phyloP scores from a whole-genome alignment of 2,888 invertebrate genomes.

The Chymomyza fuscimana region DNA sequence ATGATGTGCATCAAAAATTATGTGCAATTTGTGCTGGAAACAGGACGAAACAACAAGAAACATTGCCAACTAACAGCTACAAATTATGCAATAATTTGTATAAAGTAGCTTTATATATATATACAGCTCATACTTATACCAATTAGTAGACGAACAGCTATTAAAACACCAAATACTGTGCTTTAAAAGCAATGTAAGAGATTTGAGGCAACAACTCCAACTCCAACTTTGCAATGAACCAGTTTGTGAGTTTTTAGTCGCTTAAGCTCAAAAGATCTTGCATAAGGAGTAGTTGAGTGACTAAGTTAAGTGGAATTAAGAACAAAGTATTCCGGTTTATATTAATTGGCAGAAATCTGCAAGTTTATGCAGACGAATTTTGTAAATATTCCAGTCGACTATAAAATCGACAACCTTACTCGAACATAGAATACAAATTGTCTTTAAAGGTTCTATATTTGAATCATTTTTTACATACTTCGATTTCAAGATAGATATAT shows the following conservation, averaged over 20 bases:
- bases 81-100: slow-evolving; percentile 21
- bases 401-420: no score
- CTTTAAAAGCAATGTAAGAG: no score
- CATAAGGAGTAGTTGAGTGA: no score
- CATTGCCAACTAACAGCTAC: slow-evolving; percentile 1
- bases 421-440: no score
- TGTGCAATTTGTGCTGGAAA: slow-evolving; percentile 20
- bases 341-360: no score
- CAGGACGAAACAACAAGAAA: slow-evolving; percentile 22
- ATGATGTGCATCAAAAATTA: slow-evolving; percentile 41
- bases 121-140: not conserved
- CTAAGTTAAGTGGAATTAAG: no score
- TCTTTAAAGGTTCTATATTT: no score
- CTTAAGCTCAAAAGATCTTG: not conserved
- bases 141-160: not conserved
- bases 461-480: no score
- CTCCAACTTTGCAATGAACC: not conserved
- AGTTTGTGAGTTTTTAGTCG: not conserved
- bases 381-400: no score
- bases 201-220: not conserved
- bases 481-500: no score
- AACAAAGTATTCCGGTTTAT: not conserved
- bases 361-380: no score
- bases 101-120: not conserved
- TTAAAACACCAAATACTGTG: no score